Percentiles rank a stretch among this genome's conserved stretches.
Evolutionary conservation across 2,113 vertebrate species (phyloP).

Genomic region (Helogale parvula): DNA sequence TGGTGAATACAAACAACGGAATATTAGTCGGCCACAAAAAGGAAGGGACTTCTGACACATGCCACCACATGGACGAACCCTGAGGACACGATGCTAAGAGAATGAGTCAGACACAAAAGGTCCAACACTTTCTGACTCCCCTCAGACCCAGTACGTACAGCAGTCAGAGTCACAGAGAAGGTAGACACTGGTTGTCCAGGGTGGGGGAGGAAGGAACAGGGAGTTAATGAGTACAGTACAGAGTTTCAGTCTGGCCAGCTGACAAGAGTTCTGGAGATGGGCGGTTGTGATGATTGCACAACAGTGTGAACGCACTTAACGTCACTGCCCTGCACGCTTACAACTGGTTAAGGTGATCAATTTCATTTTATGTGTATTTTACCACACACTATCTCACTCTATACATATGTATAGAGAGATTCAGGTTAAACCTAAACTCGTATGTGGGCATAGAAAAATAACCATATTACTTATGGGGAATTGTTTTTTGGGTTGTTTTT

Average conservation of each 20-base stretch:
- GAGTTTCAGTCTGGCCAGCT: background rate
- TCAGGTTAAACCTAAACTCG: background rate
- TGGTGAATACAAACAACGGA: too few species aligned
- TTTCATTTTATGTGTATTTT: background rate
- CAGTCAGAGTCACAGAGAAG: background rate
- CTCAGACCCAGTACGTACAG: background rate
- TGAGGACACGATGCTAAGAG: background rate
- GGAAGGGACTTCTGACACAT: background rate
- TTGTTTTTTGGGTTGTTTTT: background rate
- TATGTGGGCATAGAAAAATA: background rate
- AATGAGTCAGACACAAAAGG: background rate
- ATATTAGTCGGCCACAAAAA: background rate
- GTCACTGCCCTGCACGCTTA: background rate
- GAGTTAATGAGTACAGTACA: too few species aligned
- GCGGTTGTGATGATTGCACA: rapidly evolving
- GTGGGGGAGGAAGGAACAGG: too few species aligned
- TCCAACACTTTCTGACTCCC: background rate
- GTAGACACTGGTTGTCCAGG: background rate
- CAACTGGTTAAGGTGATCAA: background rate
- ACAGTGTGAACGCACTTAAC: background rate
- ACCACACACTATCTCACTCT: background rate
- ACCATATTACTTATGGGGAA: background rate
- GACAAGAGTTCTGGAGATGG: background rate
- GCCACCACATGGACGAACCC: background rate
- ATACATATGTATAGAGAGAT: background rate